These are phyloP conservation scores for Cuculus canorus DNA, from an alignment of 2,797 vertebrate species.

Conservation along the genomic window DNA sequence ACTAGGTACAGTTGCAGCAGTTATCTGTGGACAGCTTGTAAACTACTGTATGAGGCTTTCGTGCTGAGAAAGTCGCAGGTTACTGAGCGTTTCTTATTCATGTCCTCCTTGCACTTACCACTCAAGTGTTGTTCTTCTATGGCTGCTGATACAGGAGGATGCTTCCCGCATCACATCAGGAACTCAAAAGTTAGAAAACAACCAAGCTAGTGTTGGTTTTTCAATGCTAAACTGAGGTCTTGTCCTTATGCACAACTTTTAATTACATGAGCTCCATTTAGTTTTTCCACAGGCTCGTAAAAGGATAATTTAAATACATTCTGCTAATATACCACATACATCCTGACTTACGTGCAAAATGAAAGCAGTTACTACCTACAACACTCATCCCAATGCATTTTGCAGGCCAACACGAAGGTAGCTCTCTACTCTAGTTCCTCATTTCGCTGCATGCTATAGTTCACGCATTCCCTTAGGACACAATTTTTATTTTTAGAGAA, in stretches of 20 bases:
- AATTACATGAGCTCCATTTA: neutral
- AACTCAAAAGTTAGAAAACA: neutral
- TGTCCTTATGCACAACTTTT: neutral
- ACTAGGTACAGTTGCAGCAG: neutral
- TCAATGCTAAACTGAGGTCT: neutral
- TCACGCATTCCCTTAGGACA: constrained; percentile 74
- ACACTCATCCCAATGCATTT: neutral
- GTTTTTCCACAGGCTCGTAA: neutral
- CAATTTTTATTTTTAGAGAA: constrained; percentile 78
- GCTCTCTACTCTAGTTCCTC: constrained; percentile 59
- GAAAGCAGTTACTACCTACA: neutral
- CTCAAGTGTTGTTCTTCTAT: neutral
- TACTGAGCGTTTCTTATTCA: accelerated
- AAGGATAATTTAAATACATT: neutral
- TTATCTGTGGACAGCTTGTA: neutral
- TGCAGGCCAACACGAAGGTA: constrained; percentile 21
- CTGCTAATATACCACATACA: neutral
- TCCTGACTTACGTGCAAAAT: neutral
- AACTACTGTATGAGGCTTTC: neutral
- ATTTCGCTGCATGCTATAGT: constrained; percentile 69
- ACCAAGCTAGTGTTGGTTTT: neutral
- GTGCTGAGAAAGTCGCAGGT: neutral
- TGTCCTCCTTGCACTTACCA: neutral
- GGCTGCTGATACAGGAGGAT: neutral
- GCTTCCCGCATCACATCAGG: neutral